Percentiles rank a stretch among this genome's conserved stretches.
Evolutionary conservation across 2,797 vertebrate genomes (phyloP).

Genomic region (Eutrigla gurnardus): DNA sequence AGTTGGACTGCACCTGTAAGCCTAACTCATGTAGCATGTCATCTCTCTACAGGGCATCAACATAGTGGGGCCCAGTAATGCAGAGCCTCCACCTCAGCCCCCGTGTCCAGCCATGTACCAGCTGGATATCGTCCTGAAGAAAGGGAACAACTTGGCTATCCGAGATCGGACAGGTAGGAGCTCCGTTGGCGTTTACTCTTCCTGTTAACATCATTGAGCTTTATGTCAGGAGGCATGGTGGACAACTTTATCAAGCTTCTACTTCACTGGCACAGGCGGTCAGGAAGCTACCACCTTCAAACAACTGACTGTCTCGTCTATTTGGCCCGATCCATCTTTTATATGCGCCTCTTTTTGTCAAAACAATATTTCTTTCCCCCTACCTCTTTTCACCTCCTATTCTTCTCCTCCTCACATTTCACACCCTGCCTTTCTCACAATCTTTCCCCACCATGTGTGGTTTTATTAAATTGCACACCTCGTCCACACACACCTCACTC

Average conservation of each 20-base stretch:
- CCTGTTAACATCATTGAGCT: neutral
- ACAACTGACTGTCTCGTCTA: neutral
- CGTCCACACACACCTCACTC: neutral
- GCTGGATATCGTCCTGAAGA: conserved; percentile 91
- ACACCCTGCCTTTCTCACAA: neutral
- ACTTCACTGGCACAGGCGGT: neutral
- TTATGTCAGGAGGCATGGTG: conserved; percentile 17
- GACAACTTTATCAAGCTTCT: conserved; percentile 27
- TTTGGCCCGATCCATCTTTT: neutral
- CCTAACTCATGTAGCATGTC: conserved; percentile 19
- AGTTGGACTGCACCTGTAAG: neutral
- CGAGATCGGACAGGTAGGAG: conserved; percentile 93
- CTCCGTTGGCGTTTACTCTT: conserved; percentile 3
- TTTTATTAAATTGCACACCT: conserved; percentile 36
- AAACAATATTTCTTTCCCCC: neutral
- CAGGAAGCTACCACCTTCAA: neutral
- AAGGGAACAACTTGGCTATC: conserved; percentile 93
- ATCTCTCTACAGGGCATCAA: conserved; percentile 86
- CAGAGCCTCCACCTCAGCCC: conserved; percentile 79
- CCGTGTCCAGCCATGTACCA: conserved; percentile 92
- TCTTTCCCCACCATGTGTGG: neutral
- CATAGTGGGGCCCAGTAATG: conserved; percentile 88
- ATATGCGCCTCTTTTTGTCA: neutral
- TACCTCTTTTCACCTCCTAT: neutral
- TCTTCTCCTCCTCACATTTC: neutral